A percentile compares a stretch with the other conserved stretches of the same genome.
Evolutionary conservation across 2,113 vertebrate genomes (phyloP).

Genomic region (Otis tarda): DNA sequence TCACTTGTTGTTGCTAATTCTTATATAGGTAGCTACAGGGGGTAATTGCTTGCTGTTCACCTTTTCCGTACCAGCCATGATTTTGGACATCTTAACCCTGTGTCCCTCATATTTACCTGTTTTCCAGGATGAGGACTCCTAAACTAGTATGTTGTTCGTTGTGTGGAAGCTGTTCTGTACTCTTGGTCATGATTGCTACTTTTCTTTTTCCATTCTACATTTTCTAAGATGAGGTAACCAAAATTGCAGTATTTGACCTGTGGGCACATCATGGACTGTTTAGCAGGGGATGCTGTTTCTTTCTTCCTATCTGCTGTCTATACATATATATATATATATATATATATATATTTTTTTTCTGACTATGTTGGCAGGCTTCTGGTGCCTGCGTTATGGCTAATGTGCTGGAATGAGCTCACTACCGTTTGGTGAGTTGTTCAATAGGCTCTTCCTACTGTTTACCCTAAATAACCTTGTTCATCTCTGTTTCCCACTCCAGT

Average conservation of each 20-base stretch:
- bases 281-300: background rate
- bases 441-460: background rate
- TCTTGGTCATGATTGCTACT: background rate
- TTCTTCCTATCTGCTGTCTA: background rate
- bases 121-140: background rate
- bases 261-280: background rate
- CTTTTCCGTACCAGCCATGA: background rate
- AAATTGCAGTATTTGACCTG: background rate
- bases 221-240: background rate
- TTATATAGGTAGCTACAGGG: background rate
- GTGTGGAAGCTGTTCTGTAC: background rate
- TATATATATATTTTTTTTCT: background rate
- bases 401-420: background rate
- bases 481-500: background rate
- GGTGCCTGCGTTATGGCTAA: background rate
- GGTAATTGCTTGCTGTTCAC: background rate
- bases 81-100: background rate
- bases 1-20: background rate
- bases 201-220: background rate
- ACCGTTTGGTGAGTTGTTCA: background rate
- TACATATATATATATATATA: too few species aligned
- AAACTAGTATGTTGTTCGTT: background rate
- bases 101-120: background rate
- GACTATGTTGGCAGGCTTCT: background rate
- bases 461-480: conserved; percentile 20